A percentile compares a stretch with the other conserved stretches of the same genome.
These are phyloP conservation scores for Malacoraja senta DNA, from an alignment of 2,797 vertebrate species.

Conservation along the genomic window DNA sequence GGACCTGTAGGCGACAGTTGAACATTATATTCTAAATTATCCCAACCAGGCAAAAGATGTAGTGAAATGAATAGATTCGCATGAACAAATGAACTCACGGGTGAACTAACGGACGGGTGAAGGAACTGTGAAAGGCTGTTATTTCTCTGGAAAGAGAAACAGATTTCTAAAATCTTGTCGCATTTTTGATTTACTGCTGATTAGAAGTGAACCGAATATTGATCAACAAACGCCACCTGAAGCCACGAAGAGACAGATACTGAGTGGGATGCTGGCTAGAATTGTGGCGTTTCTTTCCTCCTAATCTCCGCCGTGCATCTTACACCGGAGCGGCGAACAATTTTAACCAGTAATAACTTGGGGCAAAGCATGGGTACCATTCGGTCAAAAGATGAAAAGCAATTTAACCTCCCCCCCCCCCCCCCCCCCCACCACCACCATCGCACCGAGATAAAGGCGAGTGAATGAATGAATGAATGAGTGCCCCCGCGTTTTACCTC, in stretches of 20 bases:
- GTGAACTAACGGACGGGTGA: slow-evolving; percentile 12
- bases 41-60: neutral
- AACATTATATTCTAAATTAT: neutral
- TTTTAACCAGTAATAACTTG: no score
- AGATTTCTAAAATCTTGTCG: neutral
- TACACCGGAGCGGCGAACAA: no score
- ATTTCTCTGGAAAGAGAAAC: neutral
- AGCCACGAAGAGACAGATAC: neutral
- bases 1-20: neutral
- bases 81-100: slow-evolving; percentile 21
- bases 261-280: neutral
- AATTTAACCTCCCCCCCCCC: neutral
- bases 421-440: no score
- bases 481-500: slow-evolving; percentile 63
- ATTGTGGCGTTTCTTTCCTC: no score
- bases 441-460: neutral
- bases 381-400: no score
- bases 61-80: neutral
- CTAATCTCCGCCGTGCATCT: no score
- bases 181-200: neutral
- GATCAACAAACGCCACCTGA: neutral
- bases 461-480: neutral
- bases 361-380: no score
- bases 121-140: neutral
- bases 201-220: neutral